Conservation (phyloP, 1,140 invertebrate genomes). For the Zaprionus ghesquierei region DNA sequence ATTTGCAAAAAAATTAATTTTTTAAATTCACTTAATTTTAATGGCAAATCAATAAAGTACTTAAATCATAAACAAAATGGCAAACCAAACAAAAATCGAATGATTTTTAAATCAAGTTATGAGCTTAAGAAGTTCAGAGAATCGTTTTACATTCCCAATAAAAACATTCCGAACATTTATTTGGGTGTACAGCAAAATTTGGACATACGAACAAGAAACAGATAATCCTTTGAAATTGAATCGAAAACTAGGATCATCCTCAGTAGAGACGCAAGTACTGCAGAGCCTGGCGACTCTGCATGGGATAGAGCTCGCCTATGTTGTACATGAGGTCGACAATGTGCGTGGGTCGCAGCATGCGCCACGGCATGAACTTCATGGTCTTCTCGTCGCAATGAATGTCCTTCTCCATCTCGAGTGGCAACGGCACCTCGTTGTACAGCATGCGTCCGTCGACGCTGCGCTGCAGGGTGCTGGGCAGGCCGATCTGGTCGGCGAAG, state of each 20-base stretch:
- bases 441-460: slow-evolving; percentile 83
- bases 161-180: slow-evolving; percentile 7
- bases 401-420: slow-evolving; percentile 77
- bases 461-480: slow-evolving; percentile 85
- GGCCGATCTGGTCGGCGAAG: slow-evolving; percentile 85
- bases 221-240: background rate
- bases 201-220: background rate
- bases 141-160: background rate
- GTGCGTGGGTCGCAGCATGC: slow-evolving; percentile 85
- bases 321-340: slow-evolving; percentile 85
- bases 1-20: too few relatives aligned
- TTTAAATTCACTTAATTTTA: too few relatives aligned
- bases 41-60: too few relatives aligned
- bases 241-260: background rate
- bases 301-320: slow-evolving; percentile 84
- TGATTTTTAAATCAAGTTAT: too few relatives aligned
- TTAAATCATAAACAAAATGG: too few relatives aligned
- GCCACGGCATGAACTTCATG: slow-evolving; percentile 83
- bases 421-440: slow-evolving; percentile 87
- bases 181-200: slow-evolving; percentile 37
- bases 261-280: slow-evolving; percentile 71
- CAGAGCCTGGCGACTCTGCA: slow-evolving; percentile 81
- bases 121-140: too few relatives aligned
- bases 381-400: slow-evolving; percentile 73
- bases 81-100: too few relatives aligned